A percentile compares a stretch with the other conserved stretches of the same genome.
Conservation (phyloP, 2,888 invertebrate species). For the Conomelus anceps region DNA sequence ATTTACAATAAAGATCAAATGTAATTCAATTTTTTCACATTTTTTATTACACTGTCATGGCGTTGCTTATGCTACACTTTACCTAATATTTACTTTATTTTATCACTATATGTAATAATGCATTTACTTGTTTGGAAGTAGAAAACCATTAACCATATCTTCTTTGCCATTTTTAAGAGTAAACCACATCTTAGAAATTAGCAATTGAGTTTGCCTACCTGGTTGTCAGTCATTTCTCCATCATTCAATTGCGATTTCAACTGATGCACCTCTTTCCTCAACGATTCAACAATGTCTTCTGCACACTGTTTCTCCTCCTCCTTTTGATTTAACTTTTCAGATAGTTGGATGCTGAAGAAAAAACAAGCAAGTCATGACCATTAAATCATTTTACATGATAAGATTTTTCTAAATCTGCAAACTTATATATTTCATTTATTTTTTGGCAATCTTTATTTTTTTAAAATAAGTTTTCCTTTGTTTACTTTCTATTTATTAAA, state of each 20-base stretch:
- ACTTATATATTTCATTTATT: background rate
- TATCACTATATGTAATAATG: no score
- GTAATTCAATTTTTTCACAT: no score
- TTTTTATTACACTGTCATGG: no score
- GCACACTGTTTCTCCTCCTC: conserved; percentile 16
- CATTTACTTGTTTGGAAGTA: background rate
- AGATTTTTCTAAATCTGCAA: background rate
- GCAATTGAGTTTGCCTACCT: background rate
- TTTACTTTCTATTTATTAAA: no score
- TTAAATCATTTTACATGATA: background rate
- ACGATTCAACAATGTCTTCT: conserved; percentile 15
- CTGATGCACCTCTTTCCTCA: conserved; percentile 16
- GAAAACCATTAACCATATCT: no score
- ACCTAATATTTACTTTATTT: no score
- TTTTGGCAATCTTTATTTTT: no score
- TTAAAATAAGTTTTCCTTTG: no score
- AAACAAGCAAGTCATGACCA: background rate
- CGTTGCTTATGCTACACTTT: no score
- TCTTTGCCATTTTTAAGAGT: no score
- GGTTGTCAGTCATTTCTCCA: conserved; percentile 38
- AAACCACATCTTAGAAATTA: background rate
- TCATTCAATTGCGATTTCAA: conserved; percentile 52
- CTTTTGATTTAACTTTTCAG: conserved; percentile 14
- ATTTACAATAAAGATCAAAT: no score
- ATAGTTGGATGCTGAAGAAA: conserved; percentile 12